These are phyloP conservation scores for Nothocercus julius DNA, from an alignment of 2,113 vertebrate genomes.

Conservation along the genomic window DNA sequence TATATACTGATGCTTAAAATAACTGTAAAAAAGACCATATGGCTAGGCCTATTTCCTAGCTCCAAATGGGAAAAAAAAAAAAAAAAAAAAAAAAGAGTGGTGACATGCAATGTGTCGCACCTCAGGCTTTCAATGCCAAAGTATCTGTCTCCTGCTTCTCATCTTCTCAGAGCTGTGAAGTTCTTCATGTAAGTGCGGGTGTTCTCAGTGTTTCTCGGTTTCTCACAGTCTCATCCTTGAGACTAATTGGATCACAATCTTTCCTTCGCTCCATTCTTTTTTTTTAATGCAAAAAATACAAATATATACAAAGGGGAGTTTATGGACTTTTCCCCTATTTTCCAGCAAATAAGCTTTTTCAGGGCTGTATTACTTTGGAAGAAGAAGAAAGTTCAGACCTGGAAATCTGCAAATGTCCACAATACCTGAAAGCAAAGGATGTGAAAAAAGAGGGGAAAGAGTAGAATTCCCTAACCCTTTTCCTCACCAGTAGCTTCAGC, in stretches of 20 bases:
- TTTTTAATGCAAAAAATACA: background rate
- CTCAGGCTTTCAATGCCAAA: background rate
- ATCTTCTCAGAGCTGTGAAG: background rate
- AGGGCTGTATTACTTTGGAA: rapidly evolving
- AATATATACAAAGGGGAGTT: background rate
- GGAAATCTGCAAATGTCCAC: background rate
- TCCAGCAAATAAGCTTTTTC: background rate
- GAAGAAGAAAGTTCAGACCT: background rate
- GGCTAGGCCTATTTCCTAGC: background rate
- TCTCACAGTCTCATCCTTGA: background rate
- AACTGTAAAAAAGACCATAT: background rate
- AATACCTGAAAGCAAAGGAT: background rate
- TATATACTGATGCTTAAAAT: background rate
- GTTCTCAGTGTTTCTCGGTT: background rate
- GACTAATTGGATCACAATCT: background rate
- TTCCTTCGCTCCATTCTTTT: background rate
- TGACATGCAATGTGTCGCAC: background rate
- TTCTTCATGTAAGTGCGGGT: background rate
- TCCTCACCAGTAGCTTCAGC: background rate
- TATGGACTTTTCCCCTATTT: background rate
- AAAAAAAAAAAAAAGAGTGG: background rate
- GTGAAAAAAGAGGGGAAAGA: rapidly evolving
- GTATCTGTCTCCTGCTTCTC: background rate
- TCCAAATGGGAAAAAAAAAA: background rate
- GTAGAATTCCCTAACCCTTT: rapidly evolving